Conservation (phyloP, 2,888 invertebrate species). For the Mesodorylaimus sp. region DNA sequence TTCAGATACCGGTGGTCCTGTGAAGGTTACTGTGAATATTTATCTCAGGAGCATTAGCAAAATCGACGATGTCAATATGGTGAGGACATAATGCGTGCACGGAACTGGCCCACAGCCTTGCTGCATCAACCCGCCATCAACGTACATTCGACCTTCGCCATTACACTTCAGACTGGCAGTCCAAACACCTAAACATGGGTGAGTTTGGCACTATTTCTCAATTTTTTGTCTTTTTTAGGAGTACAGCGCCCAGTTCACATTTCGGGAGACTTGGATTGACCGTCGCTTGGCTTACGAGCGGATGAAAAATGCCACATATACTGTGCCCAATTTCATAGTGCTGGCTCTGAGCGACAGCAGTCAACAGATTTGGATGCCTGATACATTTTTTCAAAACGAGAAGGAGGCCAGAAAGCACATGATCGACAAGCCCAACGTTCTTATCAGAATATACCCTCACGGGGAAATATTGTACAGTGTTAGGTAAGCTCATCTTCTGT, state of each 20-base stretch:
- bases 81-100: slow-evolving; percentile 43
- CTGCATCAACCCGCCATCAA: neutral
- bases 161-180: neutral
- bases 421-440: slow-evolving; percentile 45
- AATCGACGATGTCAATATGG: slow-evolving; percentile 97
- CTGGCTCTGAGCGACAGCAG: slow-evolving; percentile 9
- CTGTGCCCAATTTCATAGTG: slow-evolving; percentile 13
- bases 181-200: neutral
- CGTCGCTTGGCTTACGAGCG: slow-evolving; percentile 10
- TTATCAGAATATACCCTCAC: slow-evolving; percentile 83
- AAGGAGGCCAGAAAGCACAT: slow-evolving; percentile 19
- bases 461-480: slow-evolving; percentile 54
- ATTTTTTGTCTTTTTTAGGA: slow-evolving; percentile 10
- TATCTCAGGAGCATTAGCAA: slow-evolving; percentile 90
- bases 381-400: slow-evolving; percentile 13
- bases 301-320: neutral
- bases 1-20: slow-evolving; percentile 54
- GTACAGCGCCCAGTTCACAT: slow-evolving; percentile 15
- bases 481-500: slow-evolving; percentile 2
- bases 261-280: slow-evolving; percentile 14
- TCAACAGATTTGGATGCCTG: slow-evolving; percentile 21
- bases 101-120: neutral
- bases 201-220: neutral
- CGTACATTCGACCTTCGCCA: neutral
- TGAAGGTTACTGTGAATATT: slow-evolving; percentile 87